Evolutionary conservation across 1,140 invertebrate genomes (phyloP), one percentile per base, ranked within the genome.

Genomic region (Pteromalus puparum): DNA sequence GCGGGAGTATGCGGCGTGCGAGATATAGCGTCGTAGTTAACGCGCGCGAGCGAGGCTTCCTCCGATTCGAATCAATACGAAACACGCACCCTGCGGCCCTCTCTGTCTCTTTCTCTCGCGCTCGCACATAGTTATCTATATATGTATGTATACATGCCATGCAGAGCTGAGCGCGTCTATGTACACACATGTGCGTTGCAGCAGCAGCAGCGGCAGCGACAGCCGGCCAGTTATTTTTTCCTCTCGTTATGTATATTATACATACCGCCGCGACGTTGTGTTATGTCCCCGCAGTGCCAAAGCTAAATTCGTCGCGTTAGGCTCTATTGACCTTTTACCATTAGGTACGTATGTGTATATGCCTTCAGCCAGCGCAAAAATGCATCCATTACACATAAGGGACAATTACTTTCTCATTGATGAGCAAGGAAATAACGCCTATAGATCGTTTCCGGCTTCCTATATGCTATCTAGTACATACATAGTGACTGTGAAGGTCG

Each of bases 21-120:
- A 24, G 30, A 28, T 34, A 65, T 34, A 38, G 53, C 26, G 18
- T 28, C 61, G 61, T 67, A 26, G 61, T 79, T 34, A 79, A 7
- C 26, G 61, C n/a, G 46, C 65, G 38, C 68, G 65, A 53, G 65
- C 48, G 72, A 82, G 81, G 53, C 72, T 82, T 75, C 81, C 81
- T 75, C 72, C 73, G 30, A 82, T 82, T 82, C 34, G 73, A 82
- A 82, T 82, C 81, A 82, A 82, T 82, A 82, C 72, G 53, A 77
- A 53, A 77, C 75, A 65, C 46, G 48, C 74, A 75, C n/a, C 38
- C 74, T 21, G 74, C 74, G 24, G 1, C 30, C 53, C 38, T 13
- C 74, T 75, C 74, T 67, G 13, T 75, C 38, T 75, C 73, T 75
- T 21, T 75, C 70, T 72, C 30, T 72, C 73, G 10, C 73, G 2